phyloP scores from a whole-genome alignment of 53 echinoderm and acorn worm species.

The Arbacia lixula region DNA sequence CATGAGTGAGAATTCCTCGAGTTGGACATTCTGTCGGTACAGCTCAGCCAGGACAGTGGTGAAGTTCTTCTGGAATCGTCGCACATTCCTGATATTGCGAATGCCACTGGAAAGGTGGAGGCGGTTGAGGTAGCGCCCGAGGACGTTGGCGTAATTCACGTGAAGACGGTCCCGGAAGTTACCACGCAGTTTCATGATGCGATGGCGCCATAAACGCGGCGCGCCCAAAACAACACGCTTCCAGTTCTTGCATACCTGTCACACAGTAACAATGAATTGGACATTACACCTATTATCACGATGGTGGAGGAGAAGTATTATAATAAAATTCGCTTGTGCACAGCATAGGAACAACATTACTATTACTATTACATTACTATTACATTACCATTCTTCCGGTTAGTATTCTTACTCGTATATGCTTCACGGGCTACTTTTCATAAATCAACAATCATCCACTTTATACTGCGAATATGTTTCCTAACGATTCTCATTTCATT shows the following conservation, averaged over 20 bases:
- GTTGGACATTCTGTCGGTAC: conserved; percentile 89
- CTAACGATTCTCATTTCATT: too few species aligned
- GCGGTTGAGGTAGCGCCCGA: conserved; percentile 81
- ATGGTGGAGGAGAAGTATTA: too few species aligned
- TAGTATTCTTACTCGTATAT: too few species aligned
- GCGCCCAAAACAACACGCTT: conserved; percentile 69
- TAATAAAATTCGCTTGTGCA: too few species aligned
- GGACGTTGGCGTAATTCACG: conserved; percentile 67
- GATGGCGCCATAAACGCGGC: conserved; percentile 82
- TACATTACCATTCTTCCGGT: too few species aligned
- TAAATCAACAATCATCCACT: too few species aligned
- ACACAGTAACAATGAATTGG: too few species aligned
- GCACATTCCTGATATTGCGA: conserved; percentile 65
- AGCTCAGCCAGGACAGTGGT: conserved; percentile 84
- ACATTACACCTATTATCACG: too few species aligned
- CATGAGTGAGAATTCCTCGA: conserved; percentile 75
- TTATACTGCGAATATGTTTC: too few species aligned
- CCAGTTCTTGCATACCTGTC: conserved; percentile 82
- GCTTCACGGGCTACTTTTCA: too few species aligned
- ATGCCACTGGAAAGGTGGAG: conserved; percentile 74
- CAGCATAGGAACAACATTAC: too few species aligned
- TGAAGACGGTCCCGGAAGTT: conserved; percentile 71
- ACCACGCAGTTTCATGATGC: conserved; percentile 77
- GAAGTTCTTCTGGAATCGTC: conserved; percentile 77
- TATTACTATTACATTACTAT: too few species aligned